Evolutionary conservation across 2,113 vertebrate genomes (phyloP), one percentile per base, ranked within the genome.

Genomic region (Etheostoma spectabile): DNA sequence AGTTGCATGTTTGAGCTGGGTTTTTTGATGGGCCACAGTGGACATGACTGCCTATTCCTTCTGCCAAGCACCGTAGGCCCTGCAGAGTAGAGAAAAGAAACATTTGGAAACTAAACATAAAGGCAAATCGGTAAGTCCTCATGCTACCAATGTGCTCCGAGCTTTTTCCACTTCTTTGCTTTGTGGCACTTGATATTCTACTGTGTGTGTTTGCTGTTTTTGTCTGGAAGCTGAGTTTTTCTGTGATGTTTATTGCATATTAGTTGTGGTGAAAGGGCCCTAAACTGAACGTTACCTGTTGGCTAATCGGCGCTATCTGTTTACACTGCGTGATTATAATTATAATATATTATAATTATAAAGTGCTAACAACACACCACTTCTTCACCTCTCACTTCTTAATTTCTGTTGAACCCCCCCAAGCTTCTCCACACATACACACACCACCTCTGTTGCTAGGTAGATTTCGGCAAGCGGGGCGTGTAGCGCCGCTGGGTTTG

Each of bases 121-220:
- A 91, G 77, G 53, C 84, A 62, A 77, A 83, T 49, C 30, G 93
- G 94, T 95, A 91, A 95, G 93, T 95, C 86, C 69, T 49, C 65
- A 45, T 33, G 60, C 82, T 85, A 74, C 70, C 64, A 21, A 70
- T 68, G 46, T 69, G 80, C 80, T 89, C 56, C 3, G 0, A 69
- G 65, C 72, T 68, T 48, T 60, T 57, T 68, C 27, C 22, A 15
- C 24, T 48, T 83, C 51, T 73, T 62, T 74, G 68, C 75, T 81
- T 74, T 76, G 45, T 68, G 52, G 7, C 53, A 74, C 19, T 22
- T 24, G 1, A 48, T 24, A 22, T 51, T 60, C 21, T 2, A 3
- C 64, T 16, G 8, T 55, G 77, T 53, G 77, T 66, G 64, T 33
- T 59, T 77, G 64, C 27, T 33, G 42, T 8, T 61, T 60, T 16